A percentile compares a stretch with the other conserved stretches of the same genome.
These are phyloP conservation scores for Drosophila subpulchrella DNA, from an alignment of 1,140 invertebrate genomes.

Conservation along the genomic window DNA sequence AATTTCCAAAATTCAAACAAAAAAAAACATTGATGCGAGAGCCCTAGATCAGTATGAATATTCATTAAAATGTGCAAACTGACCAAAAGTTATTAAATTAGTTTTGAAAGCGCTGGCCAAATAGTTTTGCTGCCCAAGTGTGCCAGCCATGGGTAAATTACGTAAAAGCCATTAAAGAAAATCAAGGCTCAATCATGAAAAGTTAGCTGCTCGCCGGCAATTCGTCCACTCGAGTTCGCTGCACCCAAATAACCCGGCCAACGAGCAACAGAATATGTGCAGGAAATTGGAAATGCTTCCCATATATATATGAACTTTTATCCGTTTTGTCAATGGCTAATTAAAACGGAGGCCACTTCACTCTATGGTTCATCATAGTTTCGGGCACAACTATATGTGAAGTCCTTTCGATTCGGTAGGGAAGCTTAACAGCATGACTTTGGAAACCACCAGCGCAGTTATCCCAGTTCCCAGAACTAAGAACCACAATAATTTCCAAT, in stretches of 20 bases:
- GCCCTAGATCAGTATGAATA: slow-evolving; percentile 4
- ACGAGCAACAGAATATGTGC: neutral
- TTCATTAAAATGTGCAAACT: slow-evolving; percentile 26
- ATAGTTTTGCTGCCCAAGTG: neutral
- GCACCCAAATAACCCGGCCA: neutral
- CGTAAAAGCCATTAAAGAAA: slow-evolving; percentile 8
- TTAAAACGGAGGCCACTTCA: slow-evolving; percentile 33
- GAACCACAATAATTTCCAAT: slow-evolving; percentile 71
- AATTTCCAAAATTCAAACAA: neutral
- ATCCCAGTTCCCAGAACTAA: neutral
- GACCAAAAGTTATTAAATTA: slow-evolving; percentile 36
- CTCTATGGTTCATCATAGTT: slow-evolving; percentile 32
- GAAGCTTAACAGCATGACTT: slow-evolving; percentile 17
- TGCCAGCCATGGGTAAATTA: neutral
- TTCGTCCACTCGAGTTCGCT: neutral
- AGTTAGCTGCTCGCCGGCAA: neutral
- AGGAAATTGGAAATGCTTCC: slow-evolving; percentile 3
- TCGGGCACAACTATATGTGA: slow-evolving; percentile 53
- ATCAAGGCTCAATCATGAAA: slow-evolving; percentile 2
- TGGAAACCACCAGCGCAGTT: neutral
- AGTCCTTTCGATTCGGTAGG: slow-evolving; percentile 5
- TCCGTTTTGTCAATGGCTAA: slow-evolving; percentile 39
- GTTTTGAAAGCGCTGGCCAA: slow-evolving; percentile 3
- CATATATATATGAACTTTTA: neutral
- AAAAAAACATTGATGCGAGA: slow-evolving; percentile 1